A percentile compares a stretch with the other conserved stretches of the same genome.
Evolutionary conservation across 2,888 invertebrate genomes (phyloP).

Genomic region (Peribatodes rhomboidaria): DNA sequence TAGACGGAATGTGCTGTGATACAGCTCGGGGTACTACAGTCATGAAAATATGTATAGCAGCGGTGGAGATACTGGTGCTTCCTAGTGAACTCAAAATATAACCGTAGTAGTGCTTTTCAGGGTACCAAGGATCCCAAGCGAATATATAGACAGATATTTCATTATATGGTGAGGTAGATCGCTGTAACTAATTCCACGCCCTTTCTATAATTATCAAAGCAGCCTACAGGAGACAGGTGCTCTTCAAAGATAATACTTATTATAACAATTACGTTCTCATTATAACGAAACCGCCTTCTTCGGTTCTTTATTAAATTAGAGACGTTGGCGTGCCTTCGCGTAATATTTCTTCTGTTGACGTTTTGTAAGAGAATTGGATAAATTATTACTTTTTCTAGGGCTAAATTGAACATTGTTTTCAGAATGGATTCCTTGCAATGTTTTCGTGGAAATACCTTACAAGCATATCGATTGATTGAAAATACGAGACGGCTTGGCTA

Average conservation of each 20-base stretch:
- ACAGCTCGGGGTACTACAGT: no score
- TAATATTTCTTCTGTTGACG: conserved; percentile 4
- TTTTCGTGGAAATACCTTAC: background rate
- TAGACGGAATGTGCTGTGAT: no score
- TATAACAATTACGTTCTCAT: conserved; percentile 19
- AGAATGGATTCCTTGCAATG: background rate
- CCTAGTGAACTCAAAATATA: no score
- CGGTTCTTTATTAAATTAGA: conserved; percentile 10
- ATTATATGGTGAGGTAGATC: no score
- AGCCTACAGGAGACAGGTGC: conserved; percentile 8
- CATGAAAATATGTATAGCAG: no score
- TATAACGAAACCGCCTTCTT: background rate
- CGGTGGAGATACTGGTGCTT: no score
- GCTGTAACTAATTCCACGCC: background rate
- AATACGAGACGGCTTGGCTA: background rate
- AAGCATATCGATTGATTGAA: background rate
- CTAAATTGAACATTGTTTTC: background rate
- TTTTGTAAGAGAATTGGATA: background rate
- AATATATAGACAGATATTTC: no score
- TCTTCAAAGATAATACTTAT: conserved; percentile 12
- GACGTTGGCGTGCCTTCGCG: background rate
- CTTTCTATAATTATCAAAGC: conserved; percentile 17
- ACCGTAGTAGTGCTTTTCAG: no score
- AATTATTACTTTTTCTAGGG: background rate
- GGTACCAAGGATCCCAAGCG: no score